A percentile compares a stretch with the other conserved stretches of the same genome.
Conservation (phyloP, 2,888 invertebrate species). For the Pogonocherus hispidulus region DNA sequence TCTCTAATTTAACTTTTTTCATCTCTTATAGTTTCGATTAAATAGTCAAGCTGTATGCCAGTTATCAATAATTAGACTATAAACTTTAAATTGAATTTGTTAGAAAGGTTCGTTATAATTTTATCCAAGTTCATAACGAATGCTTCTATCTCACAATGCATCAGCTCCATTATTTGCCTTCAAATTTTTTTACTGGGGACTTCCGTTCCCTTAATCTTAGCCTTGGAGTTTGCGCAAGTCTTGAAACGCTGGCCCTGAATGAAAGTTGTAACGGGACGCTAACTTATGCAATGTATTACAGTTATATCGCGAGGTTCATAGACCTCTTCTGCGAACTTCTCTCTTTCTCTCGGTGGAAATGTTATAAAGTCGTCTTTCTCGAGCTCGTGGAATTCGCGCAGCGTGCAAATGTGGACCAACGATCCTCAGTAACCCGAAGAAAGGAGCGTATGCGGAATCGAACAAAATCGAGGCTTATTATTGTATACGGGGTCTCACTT, state of each 20-base stretch:
- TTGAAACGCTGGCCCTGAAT: conserved; percentile 54
- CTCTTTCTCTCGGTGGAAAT: conserved; percentile 40
- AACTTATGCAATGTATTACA: conserved; percentile 63
- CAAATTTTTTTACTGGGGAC: conserved; percentile 4
- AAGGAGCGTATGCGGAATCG: conserved; percentile 62
- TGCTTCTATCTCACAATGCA: no score
- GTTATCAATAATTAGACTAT: no score
- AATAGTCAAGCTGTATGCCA: no score
- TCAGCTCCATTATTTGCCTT: not conserved
- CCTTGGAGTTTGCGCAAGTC: conserved; percentile 33
- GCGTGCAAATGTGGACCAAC: conserved; percentile 60
- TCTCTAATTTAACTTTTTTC: no score
- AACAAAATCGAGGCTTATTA: conserved; percentile 37
- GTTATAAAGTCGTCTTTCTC: conserved; percentile 43
- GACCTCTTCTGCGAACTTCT: conserved; percentile 52
- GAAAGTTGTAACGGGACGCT: conserved; percentile 61
- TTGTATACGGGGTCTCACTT: conserved; percentile 19
- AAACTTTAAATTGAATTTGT: no score
- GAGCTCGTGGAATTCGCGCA: conserved; percentile 50
- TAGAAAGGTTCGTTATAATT: no score
- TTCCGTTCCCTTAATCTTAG: conserved; percentile 23
- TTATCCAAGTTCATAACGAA: no score
- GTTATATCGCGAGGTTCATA: conserved; percentile 58
- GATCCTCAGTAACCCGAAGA: conserved; percentile 62
- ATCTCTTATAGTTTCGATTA: no score